Base-by-base conservation (phyloP, 2,113 vertebrate genomes). In the Chaetura pelagica region DNA sequence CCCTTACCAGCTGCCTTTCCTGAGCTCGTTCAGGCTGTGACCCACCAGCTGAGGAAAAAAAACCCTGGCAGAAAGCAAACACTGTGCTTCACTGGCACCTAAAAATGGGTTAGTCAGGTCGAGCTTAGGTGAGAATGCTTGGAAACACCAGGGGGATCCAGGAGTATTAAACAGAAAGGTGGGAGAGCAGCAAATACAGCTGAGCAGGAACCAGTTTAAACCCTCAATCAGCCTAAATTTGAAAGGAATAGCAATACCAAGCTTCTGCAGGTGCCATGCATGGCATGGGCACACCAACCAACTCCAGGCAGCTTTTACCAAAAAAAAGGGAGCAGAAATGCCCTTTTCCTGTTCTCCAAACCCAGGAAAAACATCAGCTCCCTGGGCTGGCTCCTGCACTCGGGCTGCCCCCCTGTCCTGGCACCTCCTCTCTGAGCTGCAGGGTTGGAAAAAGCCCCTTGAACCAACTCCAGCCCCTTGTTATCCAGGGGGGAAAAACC, bases 61-160 rank as follows among this genome's bases (percentile, higher is more conserved):
- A 71, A 19, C 44, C 57, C 2, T 1, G 54, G 67, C 20, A 84
- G 49, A 75, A 34, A 69, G 46, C 27, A 12, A 38, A n/a, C 7
- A 5, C 4, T 0, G 0, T 1, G 30, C 49, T 71, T 32, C 3
- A 20, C 75, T 29, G 38, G 72, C 66, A 69, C 1, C 2, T 3
- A 4, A 32, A 63, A 38, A n/a, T 12, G 49, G 23, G 49, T 2
- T 10, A 4, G 32, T 15, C 9, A 35, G 63, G 38, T 3, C 0
- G 0, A 89, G 40, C 17, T 58, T 22, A 32, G 46, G 49, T 34
- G 77, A 51, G 67, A 34, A 72, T 0, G 13, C 35, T 19, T 40
- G 35, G 22, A n/a, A 68, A 54, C 12, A 22, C 2, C 8, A 7
- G 62, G 40, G 35, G 32, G 48, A 81, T 54, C 32, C 71, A 32